phyloP scores from a whole-genome alignment of 2,888 invertebrate genomes.

The Drosophila kanekoi region DNA sequence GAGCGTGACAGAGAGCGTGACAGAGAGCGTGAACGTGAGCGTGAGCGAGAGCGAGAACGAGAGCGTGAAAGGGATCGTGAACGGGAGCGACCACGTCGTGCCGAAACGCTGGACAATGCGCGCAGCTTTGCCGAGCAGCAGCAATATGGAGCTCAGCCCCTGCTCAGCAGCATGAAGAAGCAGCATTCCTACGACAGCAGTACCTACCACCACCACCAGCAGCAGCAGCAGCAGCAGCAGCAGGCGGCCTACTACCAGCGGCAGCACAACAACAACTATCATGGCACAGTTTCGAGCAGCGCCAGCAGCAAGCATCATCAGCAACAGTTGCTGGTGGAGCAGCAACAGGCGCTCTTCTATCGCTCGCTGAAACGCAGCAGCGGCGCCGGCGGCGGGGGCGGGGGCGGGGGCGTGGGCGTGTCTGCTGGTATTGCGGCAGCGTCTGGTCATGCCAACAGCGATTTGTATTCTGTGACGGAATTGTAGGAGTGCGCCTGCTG shows the following conservation, averaged over 20 bases:
- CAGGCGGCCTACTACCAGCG: conserved; percentile 64
- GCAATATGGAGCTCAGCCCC: conserved; percentile 48
- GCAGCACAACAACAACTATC: conserved; percentile 74
- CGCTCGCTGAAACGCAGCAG: conserved; percentile 86
- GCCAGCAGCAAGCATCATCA: conserved; percentile 55
- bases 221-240: conserved; percentile 57
- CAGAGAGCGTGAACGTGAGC: conserved; percentile 41
- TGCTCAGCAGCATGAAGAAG: conserved; percentile 74
- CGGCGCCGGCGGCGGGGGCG: conserved; percentile 15
- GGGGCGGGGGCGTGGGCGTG: conserved; percentile 1
- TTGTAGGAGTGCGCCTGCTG: conserved; percentile 87
- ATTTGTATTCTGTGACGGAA: conserved; percentile 91
- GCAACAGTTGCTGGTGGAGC: conserved; percentile 63
- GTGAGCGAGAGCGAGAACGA: conserved; percentile 40
- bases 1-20: conserved; percentile 46
- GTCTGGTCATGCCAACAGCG: conserved; percentile 85
- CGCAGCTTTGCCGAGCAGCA: conserved; percentile 80
- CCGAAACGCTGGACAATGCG: conserved; percentile 82
- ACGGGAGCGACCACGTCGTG: conserved; percentile 79
- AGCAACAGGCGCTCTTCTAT: conserved; percentile 82
- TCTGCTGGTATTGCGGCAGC: conserved; percentile 33
- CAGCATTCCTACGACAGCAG: conserved; percentile 82
- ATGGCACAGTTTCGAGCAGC: conserved; percentile 43
- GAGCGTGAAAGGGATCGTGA: conserved; percentile 52
- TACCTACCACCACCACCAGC: conserved; percentile 78